A percentile compares a stretch with the other conserved stretches of the same genome.
Conservation (phyloP, 2,888 invertebrate genomes). For the Mesochorus sp. region DNA sequence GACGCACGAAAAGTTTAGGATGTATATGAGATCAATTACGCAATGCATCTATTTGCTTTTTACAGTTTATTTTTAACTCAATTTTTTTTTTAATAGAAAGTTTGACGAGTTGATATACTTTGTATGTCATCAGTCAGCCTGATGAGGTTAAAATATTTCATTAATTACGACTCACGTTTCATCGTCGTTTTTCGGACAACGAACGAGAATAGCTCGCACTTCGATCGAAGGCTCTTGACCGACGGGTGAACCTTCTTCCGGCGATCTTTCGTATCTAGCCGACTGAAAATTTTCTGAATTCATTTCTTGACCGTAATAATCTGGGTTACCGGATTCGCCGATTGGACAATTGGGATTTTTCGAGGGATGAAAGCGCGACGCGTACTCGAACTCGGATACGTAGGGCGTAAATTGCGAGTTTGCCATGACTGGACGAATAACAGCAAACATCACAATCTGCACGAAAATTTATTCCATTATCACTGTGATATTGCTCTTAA, state of each 20-base stretch:
- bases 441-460: conserved; percentile 63
- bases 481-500: neutral
- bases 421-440: conserved; percentile 58
- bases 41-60: too few relatives aligned
- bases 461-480: conserved; percentile 18
- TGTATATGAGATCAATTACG: too few relatives aligned
- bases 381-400: conserved; percentile 68
- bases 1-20: too few relatives aligned
- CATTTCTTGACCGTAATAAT: conserved; percentile 22
- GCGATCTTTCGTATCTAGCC: conserved; percentile 40
- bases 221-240: conserved; percentile 66
- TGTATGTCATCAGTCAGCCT: too few relatives aligned
- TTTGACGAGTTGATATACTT: too few relatives aligned
- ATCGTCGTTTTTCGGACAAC: conserved; percentile 61
- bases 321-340: conserved; percentile 29
- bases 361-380: conserved; percentile 69
- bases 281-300: neutral
- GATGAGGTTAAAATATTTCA: too few relatives aligned
- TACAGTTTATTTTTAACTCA: too few relatives aligned
- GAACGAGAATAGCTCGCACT: conserved; percentile 64
- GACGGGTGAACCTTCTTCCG: conserved; percentile 59
- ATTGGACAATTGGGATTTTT: conserved; percentile 68
- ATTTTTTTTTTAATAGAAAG: too few relatives aligned
- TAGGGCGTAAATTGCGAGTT: conserved; percentile 59
- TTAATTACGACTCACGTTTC: conserved; percentile 41